A percentile compares a stretch with the other conserved stretches of the same genome.
phyloP scores from a whole-genome alignment of 2,888 invertebrate genomes.

The Cephus pulcher region DNA sequence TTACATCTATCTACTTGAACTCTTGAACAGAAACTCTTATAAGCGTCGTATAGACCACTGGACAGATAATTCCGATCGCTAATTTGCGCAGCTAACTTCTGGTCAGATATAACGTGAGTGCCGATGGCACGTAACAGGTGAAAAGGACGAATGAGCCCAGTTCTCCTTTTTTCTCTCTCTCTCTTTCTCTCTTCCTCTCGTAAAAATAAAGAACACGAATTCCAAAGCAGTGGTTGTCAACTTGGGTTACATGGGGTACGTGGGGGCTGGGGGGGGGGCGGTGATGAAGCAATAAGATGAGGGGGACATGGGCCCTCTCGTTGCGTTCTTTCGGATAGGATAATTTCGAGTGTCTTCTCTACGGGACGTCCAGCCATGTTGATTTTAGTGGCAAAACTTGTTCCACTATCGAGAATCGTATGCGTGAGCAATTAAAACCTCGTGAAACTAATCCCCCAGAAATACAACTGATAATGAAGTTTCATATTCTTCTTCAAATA shows the following conservation, averaged over 20 bases:
- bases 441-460: neutral
- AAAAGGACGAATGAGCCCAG: conserved; percentile 40
- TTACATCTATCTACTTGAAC: neutral
- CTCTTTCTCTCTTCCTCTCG: conserved; percentile 23
- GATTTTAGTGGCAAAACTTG: neutral
- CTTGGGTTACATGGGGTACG: conserved; percentile 18
- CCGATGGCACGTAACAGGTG: conserved; percentile 50
- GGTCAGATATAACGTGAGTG: neutral
- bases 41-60: neutral
- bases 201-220: conserved; percentile 61
- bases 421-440: neutral
- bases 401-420: neutral
- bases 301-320: neutral
- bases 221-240: conserved; percentile 61
- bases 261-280: neutral
- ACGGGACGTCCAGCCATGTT: neutral
- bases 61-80: neutral
- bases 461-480: neutral
- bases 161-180: conserved; percentile 3
- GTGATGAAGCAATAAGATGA: neutral
- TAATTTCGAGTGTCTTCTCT: neutral
- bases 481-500: neutral
- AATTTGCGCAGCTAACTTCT: neutral
- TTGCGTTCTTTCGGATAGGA: neutral
- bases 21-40: neutral